Evolutionary conservation across 2,797 vertebrate genomes (phyloP), one percentile per base, ranked within the genome.

Genomic region (Salmo trutta): DNA sequence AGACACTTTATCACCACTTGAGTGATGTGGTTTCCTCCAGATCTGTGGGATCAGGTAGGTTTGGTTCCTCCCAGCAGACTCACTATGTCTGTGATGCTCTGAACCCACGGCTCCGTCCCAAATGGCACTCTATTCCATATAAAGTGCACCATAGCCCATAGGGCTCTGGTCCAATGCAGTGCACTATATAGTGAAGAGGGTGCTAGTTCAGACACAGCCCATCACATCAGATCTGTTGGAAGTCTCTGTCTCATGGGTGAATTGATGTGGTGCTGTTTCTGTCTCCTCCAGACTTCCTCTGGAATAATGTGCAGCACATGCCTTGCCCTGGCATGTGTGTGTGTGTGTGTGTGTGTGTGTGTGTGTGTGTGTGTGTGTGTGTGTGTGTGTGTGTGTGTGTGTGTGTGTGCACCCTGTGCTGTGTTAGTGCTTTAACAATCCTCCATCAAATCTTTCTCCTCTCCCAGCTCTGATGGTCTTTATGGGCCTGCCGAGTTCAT

Each of bases 401-500:
- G 10, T 47, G 41, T 56, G 19, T 56, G 16, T 54, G 15, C 16
- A 17, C 36, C 36, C 36, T 41, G 36, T 41, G 7, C 36, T 41
- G 36, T 41, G 36, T 6, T 36, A 36, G 24, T 66, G 24, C 27
- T 27, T n/a, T 66, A 4, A 31, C 27, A 8, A 7, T 21, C 62
- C 21, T 17, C 29, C 21, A 16, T 68, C 66, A 8, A 81, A 76
- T 84, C 33, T 65, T 17, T 47, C 59, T 19, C 24, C 76, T 81
- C 84, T 87, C 79, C 69, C 77, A 80, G 77, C 76, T 75, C 79
- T 82, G 24, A 21, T 75, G 87, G 85, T 80, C 70, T 90, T 86
- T 86, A 85, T 83, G 86, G 83, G 80, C 77, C 87, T 86, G 85
- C 87, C 41, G 10, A 47, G 41, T 88, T 91, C 90, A 91, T 75